Percentiles rank a stretch among this genome's conserved stretches.
Conservation (phyloP, 2,888 invertebrate genomes). For the Trissolcus japonicus region DNA sequence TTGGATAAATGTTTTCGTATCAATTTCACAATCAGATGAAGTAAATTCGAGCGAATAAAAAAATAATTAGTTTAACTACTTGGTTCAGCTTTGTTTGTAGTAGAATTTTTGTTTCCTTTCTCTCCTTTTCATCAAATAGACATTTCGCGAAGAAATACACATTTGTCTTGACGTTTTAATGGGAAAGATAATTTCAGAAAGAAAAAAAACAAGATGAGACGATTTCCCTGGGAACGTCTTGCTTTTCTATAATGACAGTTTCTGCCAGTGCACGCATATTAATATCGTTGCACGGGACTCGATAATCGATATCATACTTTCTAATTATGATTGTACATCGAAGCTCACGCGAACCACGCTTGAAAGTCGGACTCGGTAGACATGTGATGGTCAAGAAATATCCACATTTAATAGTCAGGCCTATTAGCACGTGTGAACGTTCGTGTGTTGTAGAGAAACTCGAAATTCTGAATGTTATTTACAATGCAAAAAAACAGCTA, state of each 20-base stretch:
- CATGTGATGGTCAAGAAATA: conserved; percentile 41
- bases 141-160: not conserved
- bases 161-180: not conserved
- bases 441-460: conserved; percentile 16
- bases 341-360: conserved; percentile 38
- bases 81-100: too few relatives aligned
- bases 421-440: conserved; percentile 39
- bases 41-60: too few relatives aligned
- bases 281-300: conserved; percentile 18
- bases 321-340: conserved; percentile 43
- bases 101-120: too few relatives aligned
- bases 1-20: not conserved
- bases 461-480: conserved; percentile 14
- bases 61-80: too few relatives aligned
- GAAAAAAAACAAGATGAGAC: not conserved
- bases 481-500: conserved; percentile 6
- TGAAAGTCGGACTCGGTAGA: conserved; percentile 48
- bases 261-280: conserved; percentile 17
- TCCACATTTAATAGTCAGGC: conserved; percentile 23
- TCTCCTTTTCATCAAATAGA: too few relatives aligned
- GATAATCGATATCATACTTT: conserved; percentile 54
- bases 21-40: too few relatives aligned
- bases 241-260: conserved; percentile 19
- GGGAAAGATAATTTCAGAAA: not conserved
- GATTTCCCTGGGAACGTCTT: too few relatives aligned